These are phyloP conservation scores for Hedya salicella DNA, from an alignment of 2,888 invertebrate genomes.

Conservation along the genomic window DNA sequence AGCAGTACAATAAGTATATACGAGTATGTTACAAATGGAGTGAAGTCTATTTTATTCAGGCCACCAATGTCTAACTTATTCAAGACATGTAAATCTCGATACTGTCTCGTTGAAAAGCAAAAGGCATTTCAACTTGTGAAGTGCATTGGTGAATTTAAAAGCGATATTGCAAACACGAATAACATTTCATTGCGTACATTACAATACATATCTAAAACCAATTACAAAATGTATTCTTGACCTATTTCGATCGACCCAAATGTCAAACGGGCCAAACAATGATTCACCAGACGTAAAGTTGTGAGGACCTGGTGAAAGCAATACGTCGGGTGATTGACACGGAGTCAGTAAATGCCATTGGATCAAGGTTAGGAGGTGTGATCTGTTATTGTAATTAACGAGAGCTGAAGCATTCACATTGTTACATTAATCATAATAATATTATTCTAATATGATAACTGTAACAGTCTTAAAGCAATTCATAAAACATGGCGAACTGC, in stretches of 20 bases:
- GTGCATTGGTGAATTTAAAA: constrained; percentile 15
- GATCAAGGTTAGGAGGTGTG: constrained; percentile 68
- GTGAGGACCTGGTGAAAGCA: constrained; percentile 45
- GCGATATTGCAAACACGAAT: constrained; percentile 3
- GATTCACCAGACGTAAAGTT: constrained; percentile 42
- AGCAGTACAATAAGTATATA: neutral
- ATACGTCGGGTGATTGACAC: constrained; percentile 70
- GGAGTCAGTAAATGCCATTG: constrained; percentile 68
- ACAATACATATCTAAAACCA: constrained; percentile 38
- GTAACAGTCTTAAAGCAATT: neutral
- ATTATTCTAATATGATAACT: neutral
- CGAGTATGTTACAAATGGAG: neutral
- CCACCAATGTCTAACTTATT: constrained; percentile 17
- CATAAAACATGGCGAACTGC: too few relatives aligned
- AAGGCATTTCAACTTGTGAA: constrained; percentile 2
- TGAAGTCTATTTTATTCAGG: constrained; percentile 7
- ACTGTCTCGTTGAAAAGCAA: constrained; percentile 12
- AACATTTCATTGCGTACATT: constrained; percentile 5
- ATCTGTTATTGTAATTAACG: constrained; percentile 41
- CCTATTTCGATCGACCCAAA: constrained; percentile 69
- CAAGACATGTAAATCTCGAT: constrained; percentile 5
- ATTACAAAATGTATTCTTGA: constrained; percentile 64
- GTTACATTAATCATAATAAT: constrained; percentile 8
- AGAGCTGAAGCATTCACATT: constrained; percentile 21
- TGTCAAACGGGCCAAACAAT: constrained; percentile 72